Conservation (phyloP, 2,888 invertebrate species). For the Lithophane semibrunnea region DNA sequence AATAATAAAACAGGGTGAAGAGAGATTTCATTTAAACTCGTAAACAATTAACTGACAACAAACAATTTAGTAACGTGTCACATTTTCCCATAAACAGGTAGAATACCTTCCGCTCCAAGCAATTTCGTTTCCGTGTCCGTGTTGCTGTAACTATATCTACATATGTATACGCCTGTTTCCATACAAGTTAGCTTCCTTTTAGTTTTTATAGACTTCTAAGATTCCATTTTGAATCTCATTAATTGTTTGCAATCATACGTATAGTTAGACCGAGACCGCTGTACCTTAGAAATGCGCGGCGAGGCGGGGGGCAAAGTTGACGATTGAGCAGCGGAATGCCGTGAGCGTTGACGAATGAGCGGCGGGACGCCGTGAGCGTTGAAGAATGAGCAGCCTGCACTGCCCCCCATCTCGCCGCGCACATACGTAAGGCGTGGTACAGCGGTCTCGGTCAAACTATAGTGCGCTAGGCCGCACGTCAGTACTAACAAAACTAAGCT, state of each 20-base stretch:
- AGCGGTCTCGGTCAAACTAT: too few relatives aligned
- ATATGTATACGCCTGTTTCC: conserved; percentile 11
- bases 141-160: conserved; percentile 29
- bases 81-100: conserved; percentile 12
- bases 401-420: too few relatives aligned
- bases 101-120: conserved; percentile 41
- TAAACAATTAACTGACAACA: not conserved
- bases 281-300: too few relatives aligned
- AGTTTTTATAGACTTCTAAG: conserved; percentile 4
- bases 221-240: conserved; percentile 24
- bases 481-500: not conserved
- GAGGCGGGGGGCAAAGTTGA: too few relatives aligned
- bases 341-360: too few relatives aligned
- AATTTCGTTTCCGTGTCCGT: conserved; percentile 51
- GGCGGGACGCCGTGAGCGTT: too few relatives aligned
- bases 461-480: not conserved
- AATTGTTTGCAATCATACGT: not conserved
- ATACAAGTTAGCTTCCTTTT: conserved; percentile 32
- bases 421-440: too few relatives aligned
- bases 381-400: too few relatives aligned
- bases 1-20: not conserved
- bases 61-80: not conserved
- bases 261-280: too few relatives aligned
- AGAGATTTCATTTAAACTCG: not conserved
- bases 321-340: too few relatives aligned